phyloP scores from a whole-genome alignment of 2,113 vertebrate species.

The Psephotus haematonotus region DNA sequence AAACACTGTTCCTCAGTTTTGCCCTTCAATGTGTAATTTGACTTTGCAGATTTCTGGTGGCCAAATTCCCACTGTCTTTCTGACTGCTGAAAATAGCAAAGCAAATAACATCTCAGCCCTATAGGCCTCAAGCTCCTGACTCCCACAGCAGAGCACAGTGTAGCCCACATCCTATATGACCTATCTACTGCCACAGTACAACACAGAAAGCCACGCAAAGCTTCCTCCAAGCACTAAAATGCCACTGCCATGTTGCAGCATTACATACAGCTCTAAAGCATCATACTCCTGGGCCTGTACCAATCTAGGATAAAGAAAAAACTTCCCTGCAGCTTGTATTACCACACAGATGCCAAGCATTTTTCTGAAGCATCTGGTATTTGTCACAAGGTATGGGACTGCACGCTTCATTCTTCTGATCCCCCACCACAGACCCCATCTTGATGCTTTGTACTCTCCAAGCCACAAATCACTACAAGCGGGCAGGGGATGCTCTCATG shows the following conservation, averaged over 20 bases:
- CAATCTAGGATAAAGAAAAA: not conserved
- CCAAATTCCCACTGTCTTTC: not conserved
- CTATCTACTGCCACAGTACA: not conserved
- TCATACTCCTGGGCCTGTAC: not conserved
- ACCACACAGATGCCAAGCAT: not conserved
- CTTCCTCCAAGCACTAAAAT: not conserved
- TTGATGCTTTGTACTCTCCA: not conserved
- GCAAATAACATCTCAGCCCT: accelerated
- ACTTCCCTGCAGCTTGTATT: not conserved
- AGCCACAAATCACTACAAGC: not conserved
- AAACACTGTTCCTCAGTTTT: not conserved
- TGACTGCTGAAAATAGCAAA: not conserved
- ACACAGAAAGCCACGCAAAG: not conserved
- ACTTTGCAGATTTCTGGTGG: not conserved
- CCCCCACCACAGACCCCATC: not conserved
- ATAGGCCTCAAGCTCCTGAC: not conserved
- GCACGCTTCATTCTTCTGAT: not conserved
- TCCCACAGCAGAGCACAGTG: accelerated
- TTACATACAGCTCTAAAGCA: not conserved
- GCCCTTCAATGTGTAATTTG: not conserved
- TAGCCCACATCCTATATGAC: not conserved
- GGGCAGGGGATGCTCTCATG: not conserved
- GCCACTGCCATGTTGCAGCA: not conserved
- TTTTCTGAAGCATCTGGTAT: constrained; percentile 3
- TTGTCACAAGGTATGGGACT: not conserved